phyloP scores from a whole-genome alignment of 2,888 invertebrate species.

The Aphrophora alni region DNA sequence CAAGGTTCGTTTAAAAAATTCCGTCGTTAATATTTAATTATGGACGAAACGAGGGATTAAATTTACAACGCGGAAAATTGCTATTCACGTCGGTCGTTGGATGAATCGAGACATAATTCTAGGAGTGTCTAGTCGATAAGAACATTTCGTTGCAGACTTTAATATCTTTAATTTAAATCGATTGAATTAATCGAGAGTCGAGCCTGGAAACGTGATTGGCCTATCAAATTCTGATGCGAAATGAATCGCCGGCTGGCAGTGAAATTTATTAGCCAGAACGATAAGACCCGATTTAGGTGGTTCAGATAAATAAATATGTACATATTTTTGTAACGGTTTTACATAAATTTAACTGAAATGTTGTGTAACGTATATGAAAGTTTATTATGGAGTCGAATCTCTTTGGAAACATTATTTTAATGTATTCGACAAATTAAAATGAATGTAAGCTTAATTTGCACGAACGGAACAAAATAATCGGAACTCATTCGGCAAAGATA shows the following conservation, averaged over 20 bases:
- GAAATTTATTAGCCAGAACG: neutral
- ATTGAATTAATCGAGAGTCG: neutral
- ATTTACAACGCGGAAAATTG: neutral
- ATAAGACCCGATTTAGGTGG: neutral
- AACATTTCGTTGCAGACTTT: neutral
- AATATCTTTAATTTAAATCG: neutral
- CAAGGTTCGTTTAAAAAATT: neutral
- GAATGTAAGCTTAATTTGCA: too few species aligned
- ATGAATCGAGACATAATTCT: neutral
- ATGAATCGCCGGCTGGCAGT: neutral
- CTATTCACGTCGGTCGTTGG: neutral
- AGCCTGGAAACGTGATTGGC: neutral
- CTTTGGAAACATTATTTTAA: too few species aligned
- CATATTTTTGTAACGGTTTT: neutral
- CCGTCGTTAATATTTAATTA: neutral
- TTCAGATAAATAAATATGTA: neutral
- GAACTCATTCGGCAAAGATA: too few species aligned
- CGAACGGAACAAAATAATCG: too few species aligned
- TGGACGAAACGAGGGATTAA: neutral
- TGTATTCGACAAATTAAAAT: too few species aligned
- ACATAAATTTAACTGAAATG: neutral
- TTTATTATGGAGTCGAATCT: too few species aligned
- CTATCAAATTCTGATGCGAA: neutral
- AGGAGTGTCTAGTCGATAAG: neutral
- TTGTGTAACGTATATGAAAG: neutral